These are phyloP conservation scores for Xanthia icteritia DNA, from an alignment of 2,888 invertebrate genomes.

Conservation along the genomic window DNA sequence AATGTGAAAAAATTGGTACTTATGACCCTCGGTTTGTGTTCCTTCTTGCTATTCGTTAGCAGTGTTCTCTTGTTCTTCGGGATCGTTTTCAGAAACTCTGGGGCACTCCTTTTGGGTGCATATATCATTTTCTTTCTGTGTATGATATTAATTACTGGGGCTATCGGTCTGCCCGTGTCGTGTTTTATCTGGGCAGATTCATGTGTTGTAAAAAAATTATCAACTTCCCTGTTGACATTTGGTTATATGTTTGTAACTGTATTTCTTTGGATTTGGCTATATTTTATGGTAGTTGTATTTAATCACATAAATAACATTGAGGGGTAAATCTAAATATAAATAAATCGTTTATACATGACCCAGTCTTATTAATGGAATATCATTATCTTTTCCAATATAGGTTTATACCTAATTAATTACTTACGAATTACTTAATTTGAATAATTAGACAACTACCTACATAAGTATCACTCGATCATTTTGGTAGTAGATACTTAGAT, in stretches of 20 bases:
- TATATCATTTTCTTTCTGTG: conserved; percentile 67
- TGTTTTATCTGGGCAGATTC: conserved; percentile 71
- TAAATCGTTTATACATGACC: not conserved
- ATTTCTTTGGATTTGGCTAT: conserved; percentile 76
- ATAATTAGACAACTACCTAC: not conserved
- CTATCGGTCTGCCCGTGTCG: conserved; percentile 64
- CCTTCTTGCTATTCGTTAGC: conserved; percentile 66
- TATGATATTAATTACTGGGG: conserved; percentile 53
- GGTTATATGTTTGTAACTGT: conserved; percentile 57
- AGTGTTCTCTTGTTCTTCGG: conserved; percentile 71
- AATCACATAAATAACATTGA: conserved; percentile 58
- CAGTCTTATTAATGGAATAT: not conserved
- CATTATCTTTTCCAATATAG: no score
- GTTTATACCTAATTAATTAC: not conserved
- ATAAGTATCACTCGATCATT: not conserved
- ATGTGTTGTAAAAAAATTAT: conserved; percentile 72
- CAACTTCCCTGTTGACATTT: conserved; percentile 51
- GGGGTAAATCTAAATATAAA: conserved; percentile 10
- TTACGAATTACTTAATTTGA: not conserved
- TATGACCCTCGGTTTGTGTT: conserved; percentile 65
- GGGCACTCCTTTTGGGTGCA: conserved; percentile 48
- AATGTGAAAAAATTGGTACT: conserved; percentile 70
- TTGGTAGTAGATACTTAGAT: not conserved
- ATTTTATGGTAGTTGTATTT: conserved; percentile 73
- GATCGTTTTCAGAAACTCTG: conserved; percentile 1